Conservation (phyloP, 1,140 invertebrate species). For the Cheumatopsyche charites region DNA sequence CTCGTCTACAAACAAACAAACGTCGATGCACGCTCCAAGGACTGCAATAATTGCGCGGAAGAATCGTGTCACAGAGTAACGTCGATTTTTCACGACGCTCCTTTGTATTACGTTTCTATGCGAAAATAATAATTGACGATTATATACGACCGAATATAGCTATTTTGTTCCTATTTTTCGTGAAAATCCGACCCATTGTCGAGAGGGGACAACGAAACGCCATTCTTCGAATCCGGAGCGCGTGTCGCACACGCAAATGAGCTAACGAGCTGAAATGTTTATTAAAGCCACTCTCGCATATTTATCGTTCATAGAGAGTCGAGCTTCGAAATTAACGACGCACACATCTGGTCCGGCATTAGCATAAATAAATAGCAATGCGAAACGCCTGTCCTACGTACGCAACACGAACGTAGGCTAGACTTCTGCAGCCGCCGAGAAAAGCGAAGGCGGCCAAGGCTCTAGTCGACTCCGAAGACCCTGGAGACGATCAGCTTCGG, state of each 20-base stretch:
- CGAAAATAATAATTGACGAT: too few relatives aligned
- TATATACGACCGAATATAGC: too few relatives aligned
- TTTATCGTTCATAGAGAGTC: conserved; percentile 27
- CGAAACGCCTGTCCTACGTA: conserved; percentile 30
- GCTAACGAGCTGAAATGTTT: conserved; percentile 33
- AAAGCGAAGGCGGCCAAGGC: conserved; percentile 27
- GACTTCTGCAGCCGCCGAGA: not conserved
- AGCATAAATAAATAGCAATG: conserved; percentile 36
- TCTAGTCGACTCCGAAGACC: not conserved
- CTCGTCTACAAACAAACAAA: too few relatives aligned
- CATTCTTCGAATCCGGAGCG: not conserved
- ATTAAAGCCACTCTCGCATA: conserved; percentile 23
- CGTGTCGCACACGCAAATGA: conserved; percentile 13
- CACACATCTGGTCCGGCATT: conserved; percentile 28
- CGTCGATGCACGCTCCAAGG: too few relatives aligned
- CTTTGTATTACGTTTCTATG: too few relatives aligned
- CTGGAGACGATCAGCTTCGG: too few relatives aligned
- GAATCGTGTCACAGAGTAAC: too few relatives aligned
- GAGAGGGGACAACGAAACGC: too few relatives aligned
- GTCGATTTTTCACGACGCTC: too few relatives aligned
- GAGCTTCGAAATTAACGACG: conserved; percentile 32
- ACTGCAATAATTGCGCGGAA: too few relatives aligned
- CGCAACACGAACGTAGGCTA: not conserved
- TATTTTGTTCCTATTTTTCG: too few relatives aligned
- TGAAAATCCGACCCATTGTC: too few relatives aligned